Base-by-base conservation (phyloP, 2,888 invertebrate species). In the Brachypalpus laphriformis region DNA sequence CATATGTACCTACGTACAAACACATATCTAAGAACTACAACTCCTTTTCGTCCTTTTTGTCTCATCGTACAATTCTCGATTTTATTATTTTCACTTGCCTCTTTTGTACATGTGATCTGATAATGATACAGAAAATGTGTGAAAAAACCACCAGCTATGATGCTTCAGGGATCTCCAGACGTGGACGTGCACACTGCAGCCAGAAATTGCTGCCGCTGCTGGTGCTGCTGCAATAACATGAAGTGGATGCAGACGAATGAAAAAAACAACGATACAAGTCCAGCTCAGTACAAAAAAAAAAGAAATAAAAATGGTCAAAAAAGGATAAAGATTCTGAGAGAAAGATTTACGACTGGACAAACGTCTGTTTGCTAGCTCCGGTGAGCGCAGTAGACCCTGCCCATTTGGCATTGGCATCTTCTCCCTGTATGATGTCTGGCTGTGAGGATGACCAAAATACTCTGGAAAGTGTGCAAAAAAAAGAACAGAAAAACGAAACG, bases 81-180 rank as follows among this genome's bases (percentile, higher is more conserved):
- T 85, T 85, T 85, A 85, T 85, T 85, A 85, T 85, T 81, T 85
- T 85, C 85, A 81, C 81, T 86, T 81, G 86, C 71, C 86, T 86
- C 86, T 86, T 86, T 86, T 86, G 86, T 86, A 86, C 86, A 82
- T 86, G 85, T 85, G 86, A 86, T 86, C 86, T 86, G 86, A 86
- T 86, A 86, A 86, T 86, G 86, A 86, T 86, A 86, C 77, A 86
- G 86, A 86, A 86, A 86, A 86, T 86, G 86, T 86, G 86, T 86
- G 86, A 86, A 86, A 86, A 86, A 86, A 86, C 86, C 86, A 82
- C 86, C 86, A 86, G 81, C 86, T 82, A 86, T 82, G 86, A 86
- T 76, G 77, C 82, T 86, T 82, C 80, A 82, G 76, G 82, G 86
- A 86, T 86, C 86, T 77, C 61, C 77, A 82, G 72, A 81, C 80